phyloP scores from a whole-genome alignment of 2,888 invertebrate genomes.

The Pandemis cinnamomeana region DNA sequence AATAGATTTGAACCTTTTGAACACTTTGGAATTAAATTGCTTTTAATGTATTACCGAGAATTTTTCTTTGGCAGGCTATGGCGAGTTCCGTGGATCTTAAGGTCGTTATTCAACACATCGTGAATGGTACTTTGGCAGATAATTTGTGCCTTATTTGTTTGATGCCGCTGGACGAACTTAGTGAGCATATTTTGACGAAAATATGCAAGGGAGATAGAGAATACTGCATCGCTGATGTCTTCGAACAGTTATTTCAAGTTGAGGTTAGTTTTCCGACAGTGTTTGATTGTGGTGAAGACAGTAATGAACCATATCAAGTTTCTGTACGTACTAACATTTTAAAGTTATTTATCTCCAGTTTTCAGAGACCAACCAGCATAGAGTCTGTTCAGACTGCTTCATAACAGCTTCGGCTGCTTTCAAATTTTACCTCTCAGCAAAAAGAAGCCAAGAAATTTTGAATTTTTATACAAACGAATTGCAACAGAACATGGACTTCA shows the following conservation, averaged over 20 bases:
- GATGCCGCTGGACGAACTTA: constrained; percentile 54
- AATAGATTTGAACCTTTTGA: neutral
- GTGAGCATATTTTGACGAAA: constrained; percentile 70
- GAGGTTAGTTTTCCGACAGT: constrained; percentile 50
- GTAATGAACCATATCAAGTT: neutral
- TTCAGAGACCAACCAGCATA: constrained; percentile 57
- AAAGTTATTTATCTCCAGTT: constrained; percentile 57
- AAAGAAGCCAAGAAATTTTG: constrained; percentile 62
- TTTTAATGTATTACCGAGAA: constrained; percentile 21
- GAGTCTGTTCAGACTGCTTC: constrained; percentile 69
- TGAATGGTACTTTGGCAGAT: constrained; percentile 66
- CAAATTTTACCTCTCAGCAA: constrained; percentile 64
- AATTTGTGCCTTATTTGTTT: constrained; percentile 72
- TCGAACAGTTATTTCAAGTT: constrained; percentile 60
- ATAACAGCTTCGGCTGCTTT: constrained; percentile 63
- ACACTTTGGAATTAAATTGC: neutral
- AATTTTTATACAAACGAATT: constrained; percentile 63
- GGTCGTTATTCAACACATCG: constrained; percentile 66
- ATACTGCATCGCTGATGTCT: constrained; percentile 70
- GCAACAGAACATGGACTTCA: constrained; percentile 52
- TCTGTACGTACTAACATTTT: neutral
- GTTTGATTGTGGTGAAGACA: neutral
- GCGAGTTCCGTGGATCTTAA: constrained; percentile 59
- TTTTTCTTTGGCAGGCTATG: constrained; percentile 52
- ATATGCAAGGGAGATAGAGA: constrained; percentile 67